Evolutionary conservation across 1,140 invertebrate species (phyloP), one percentile per base, ranked within the genome.

Genomic region (Mamestra configurata): DNA sequence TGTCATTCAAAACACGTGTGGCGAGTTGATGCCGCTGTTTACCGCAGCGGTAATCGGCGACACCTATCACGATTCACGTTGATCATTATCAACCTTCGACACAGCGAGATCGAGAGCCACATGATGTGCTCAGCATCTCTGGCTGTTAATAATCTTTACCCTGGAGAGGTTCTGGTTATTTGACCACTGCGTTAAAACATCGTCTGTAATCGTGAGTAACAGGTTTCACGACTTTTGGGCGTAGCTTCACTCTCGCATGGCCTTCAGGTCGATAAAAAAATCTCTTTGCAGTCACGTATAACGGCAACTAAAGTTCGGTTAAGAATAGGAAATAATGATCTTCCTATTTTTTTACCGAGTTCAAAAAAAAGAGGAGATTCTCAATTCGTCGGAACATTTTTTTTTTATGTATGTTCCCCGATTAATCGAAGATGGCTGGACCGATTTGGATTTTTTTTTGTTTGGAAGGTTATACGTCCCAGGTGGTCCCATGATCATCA

Each of bases 51-150:
- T 71, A 51, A 71, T 53, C 68, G 37, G 22, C 24, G 46, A 71
- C 68, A 71, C 68, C 68, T 24, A 68, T 68, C 37, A 49, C 61
- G 24, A 43, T 49, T 68, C 37, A 49, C 61, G 24, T 66, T 49
- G 40, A 27, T 46, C 6, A 68, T 35, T 51, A 18, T 53, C 68
- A 71, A 53, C 46, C 64, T 68, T 68, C 40, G 64, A 49, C 40
- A 24, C 64, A 5, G n/a, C 22, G 8, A 4, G 8, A 18, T 4
- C 5, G 15, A 18, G 8, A 11, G 49, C 8, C 10, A 10, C 40
- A 61, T 15, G 31, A 35, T n/a, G 49, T 20, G 51, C 27, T 27
- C 15, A 27, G 22, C 35, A 64, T 40, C 59, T 64, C 15, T 46
- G 4, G 10, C 13, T 68, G 11, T 68, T 46, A 24, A 46, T 66